A percentile compares a stretch with the other conserved stretches of the same genome.
phyloP scores from a whole-genome alignment of 1,140 invertebrate species.

The Teleopsis dalmanni region DNA sequence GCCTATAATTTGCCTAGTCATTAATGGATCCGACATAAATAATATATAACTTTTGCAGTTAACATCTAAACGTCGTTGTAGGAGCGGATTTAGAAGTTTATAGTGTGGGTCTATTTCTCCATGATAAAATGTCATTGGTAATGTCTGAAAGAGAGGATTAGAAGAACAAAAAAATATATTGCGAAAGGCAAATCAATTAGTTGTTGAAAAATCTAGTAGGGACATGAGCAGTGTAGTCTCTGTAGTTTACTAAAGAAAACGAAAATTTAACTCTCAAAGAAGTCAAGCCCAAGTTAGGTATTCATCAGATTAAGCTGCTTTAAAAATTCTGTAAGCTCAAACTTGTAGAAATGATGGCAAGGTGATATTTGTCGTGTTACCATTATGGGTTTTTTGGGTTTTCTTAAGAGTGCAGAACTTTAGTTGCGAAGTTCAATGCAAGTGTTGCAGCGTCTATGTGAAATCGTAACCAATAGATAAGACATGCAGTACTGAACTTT shows the following conservation, averaged over 20 bases:
- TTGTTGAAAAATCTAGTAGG: neutral
- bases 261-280: neutral
- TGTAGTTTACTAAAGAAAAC: neutral
- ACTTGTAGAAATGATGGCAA: too few relatives aligned
- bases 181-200: neutral
- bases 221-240: neutral
- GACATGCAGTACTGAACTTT: too few relatives aligned
- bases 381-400: too few relatives aligned
- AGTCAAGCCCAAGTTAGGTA: too few relatives aligned
- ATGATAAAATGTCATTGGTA: conserved; percentile 52
- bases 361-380: too few relatives aligned
- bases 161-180: neutral
- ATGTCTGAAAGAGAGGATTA: conserved; percentile 29
- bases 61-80: conserved; percentile 30
- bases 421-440: too few relatives aligned
- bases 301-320: too few relatives aligned
- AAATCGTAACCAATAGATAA: too few relatives aligned
- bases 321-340: too few relatives aligned
- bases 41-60: conserved; percentile 56
- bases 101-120: conserved; percentile 49
- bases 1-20: conserved; percentile 50
- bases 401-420: too few relatives aligned
- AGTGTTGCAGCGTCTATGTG: too few relatives aligned
- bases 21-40: conserved; percentile 56
- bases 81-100: conserved; percentile 19